Evolutionary conservation across 2,888 invertebrate genomes (phyloP).

Genomic region (Polydrusus cervinus): DNA sequence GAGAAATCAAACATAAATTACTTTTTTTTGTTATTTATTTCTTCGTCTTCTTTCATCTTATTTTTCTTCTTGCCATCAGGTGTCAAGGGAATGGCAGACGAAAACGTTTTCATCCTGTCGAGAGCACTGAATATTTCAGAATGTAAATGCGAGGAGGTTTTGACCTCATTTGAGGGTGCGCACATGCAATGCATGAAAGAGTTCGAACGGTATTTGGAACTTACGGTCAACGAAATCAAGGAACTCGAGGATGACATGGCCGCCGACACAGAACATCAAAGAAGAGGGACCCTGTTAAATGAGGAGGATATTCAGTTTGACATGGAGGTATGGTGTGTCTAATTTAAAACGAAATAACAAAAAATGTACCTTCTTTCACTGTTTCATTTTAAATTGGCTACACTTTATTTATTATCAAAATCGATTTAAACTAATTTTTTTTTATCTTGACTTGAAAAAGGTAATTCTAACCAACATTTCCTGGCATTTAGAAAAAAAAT

Average conservation of each 20-base stretch:
- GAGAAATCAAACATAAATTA: no score
- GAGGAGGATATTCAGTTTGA: conserved; percentile 15
- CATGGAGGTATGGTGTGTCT: not conserved
- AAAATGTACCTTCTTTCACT: no score
- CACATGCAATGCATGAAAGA: conserved; percentile 62
- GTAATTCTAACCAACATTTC: no score
- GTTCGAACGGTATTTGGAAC: conserved; percentile 52
- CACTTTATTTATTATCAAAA: no score
- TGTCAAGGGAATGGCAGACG: conserved; percentile 63
- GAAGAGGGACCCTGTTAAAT: conserved; percentile 32
- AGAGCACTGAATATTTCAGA: conserved; percentile 60
- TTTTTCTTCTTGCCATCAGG: conserved; percentile 54
- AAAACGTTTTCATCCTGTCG: conserved; percentile 65
- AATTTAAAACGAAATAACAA: no score
- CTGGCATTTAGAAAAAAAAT: no score
- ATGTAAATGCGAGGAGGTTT: conserved; percentile 65
- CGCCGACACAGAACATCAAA: not conserved
- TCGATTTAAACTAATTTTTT: no score
- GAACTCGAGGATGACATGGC: conserved; percentile 33
- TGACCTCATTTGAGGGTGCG: conserved; percentile 60
- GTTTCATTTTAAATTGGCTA: no score
- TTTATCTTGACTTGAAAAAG: no score
- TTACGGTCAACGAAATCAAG: conserved; percentile 44
- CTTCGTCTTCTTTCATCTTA: no score
- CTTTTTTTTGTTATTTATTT: no score